Evolutionary conservation across 2,797 vertebrate species (phyloP), one percentile per base, ranked within the genome.

Genomic region (Alfaro cultratus): DNA sequence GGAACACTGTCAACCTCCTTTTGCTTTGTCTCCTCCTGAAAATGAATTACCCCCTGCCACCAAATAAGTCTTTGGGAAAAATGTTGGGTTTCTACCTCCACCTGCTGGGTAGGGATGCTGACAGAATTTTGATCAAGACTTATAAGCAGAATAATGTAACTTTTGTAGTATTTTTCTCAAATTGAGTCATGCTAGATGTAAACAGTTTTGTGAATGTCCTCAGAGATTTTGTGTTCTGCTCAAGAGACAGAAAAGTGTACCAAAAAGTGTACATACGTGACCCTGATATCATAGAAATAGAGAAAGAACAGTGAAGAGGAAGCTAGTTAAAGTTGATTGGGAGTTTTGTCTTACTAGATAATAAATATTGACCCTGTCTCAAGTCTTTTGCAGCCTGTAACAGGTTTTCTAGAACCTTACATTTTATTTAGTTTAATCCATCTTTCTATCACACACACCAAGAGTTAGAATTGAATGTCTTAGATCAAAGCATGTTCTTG

Each of bases 1-100:
- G 84, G 77, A 87, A 73, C 73, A 36, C 83, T 62, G 75, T 89
- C 89, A 88, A 62, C 81, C 84, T 86, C 83, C 81, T 81, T 67
- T 75, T 79, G 81, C 49, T 83, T 82, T 47, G 39, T 77, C 70
- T 83, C 78, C 81, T 83, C 81, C 43, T 70, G 89, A 89, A 89
- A 91, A 84, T 83, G 51, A 82, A 81, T 76, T 83, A 75, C 84
- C 70, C 85, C 90, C 8, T 73, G 78, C 68, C 85, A 80, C 85
- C 80, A 91, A 90, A 88, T 9, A 15, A 29, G 45, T 21, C 88
- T 79, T 74, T 6, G 74, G 23, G 31, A n/a, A 31, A 45, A 43
- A 51, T 15, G 49, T 60, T 36, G 23, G 41, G 74, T 49, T 21
- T 76, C 45, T 76, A 15, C 11, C 74, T 47, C 18, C 11, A 47